Conservation (phyloP, 2,888 invertebrate species). For the Heliconius aoede region DNA sequence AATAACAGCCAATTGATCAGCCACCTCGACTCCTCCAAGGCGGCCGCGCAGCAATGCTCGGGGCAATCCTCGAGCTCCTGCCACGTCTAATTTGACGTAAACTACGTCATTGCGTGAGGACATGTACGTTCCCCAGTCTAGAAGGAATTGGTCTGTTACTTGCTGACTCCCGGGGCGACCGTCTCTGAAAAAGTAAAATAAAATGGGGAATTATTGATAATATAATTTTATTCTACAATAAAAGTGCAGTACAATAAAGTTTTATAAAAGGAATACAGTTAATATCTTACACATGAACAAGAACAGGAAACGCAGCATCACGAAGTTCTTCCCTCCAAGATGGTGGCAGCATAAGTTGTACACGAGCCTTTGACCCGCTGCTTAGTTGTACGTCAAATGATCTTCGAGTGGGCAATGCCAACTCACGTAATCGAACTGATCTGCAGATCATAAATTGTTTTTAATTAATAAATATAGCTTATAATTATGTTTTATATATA, state of each 20-base stretch:
- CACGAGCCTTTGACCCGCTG: conserved; percentile 94
- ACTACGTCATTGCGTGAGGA: conserved; percentile 95
- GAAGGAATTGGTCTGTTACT: conserved; percentile 93
- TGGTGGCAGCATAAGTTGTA: conserved; percentile 93
- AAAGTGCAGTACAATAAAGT: not conserved
- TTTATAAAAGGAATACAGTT: not conserved
- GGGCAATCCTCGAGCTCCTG: conserved; percentile 92
- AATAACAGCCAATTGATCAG: conserved; percentile 94
- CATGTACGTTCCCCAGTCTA: conserved; percentile 97
- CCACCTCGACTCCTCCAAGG: conserved; percentile 94
- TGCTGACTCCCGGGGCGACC: conserved; percentile 96
- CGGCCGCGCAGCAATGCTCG: conserved; percentile 91
- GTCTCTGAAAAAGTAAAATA: conserved; percentile 84
- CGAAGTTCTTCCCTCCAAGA: conserved; percentile 93
- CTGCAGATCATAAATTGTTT: conserved; percentile 58
- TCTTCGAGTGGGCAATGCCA: conserved; percentile 92
- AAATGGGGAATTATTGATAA: not conserved
- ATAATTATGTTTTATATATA: no score
- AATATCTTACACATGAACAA: conserved; percentile 90
- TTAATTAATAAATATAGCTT: not conserved
- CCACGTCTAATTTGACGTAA: conserved; percentile 94
- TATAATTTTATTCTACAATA: not conserved
- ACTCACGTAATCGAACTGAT: conserved; percentile 87
- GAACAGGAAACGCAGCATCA: conserved; percentile 93
- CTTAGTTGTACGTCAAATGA: conserved; percentile 93